A percentile compares a stretch with the other conserved stretches of the same genome.
Evolutionary conservation across 2,888 invertebrate species (phyloP).

Genomic region (Sphaerophoria rueppellii): DNA sequence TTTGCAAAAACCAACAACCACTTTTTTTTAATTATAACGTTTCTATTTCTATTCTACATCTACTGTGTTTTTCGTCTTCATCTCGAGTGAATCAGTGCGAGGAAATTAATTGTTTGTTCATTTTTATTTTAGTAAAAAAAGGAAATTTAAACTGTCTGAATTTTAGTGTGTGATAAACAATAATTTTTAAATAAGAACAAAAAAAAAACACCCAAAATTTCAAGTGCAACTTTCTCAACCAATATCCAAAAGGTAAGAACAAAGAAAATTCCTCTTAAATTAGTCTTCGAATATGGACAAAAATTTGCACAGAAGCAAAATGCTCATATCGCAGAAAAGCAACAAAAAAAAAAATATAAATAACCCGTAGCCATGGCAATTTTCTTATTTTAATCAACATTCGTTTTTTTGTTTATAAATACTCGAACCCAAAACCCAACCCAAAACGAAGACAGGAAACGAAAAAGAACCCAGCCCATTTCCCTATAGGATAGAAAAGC

Average conservation of each 20-base stretch:
- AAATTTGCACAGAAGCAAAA: conserved; percentile 33
- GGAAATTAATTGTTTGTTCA: conserved; percentile 47
- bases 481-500: conserved; percentile 34
- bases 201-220: background rate
- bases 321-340: conserved; percentile 4
- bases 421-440: conserved; percentile 3
- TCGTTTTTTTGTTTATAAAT: conserved; percentile 59
- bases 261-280: conserved; percentile 37
- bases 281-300: conserved; percentile 1
- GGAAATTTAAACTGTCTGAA: conserved; percentile 15
- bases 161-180: conserved; percentile 45
- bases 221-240: background rate
- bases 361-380: conserved; percentile 52
- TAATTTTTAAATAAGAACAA: conserved; percentile 1
- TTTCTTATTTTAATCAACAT: conserved; percentile 29
- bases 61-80: conserved; percentile 43
- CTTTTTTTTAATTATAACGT: conserved; percentile 54
- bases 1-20: conserved; percentile 55
- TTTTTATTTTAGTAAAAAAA: background rate
- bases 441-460: conserved; percentile 6
- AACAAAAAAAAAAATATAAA: too few relatives aligned
- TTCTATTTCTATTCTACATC: conserved; percentile 12
- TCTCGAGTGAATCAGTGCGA: conserved; percentile 68
- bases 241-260: conserved; percentile 41
- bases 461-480: conserved; percentile 41